Conservation (phyloP, 2,113 vertebrate species). For the Dunckerocampus dactyliophorus region DNA sequence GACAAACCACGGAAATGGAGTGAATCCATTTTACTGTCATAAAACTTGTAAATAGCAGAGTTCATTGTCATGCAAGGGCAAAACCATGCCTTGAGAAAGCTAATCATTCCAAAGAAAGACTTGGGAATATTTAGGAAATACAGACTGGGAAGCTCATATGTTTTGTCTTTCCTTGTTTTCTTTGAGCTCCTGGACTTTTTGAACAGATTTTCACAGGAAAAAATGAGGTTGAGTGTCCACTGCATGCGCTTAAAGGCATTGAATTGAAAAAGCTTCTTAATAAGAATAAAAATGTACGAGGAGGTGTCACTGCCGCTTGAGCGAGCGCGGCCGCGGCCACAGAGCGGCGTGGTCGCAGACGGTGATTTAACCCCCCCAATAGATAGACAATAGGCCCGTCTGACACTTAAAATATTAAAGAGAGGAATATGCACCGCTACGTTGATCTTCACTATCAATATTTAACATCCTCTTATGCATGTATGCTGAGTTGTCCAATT, state of each 20-base stretch:
- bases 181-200: no score
- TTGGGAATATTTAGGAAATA: no score
- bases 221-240: not conserved
- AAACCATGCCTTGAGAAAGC: no score
- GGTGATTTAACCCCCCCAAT: slow-evolving; percentile 59
- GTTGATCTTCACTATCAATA: slow-evolving; percentile 93
- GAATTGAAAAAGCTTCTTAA: slow-evolving; percentile 4
- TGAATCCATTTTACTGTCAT: no score
- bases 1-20: no score
- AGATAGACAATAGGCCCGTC: slow-evolving; percentile 83
- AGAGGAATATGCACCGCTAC: slow-evolving; percentile 88
- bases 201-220: no score
- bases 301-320: slow-evolving; percentile 21
- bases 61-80: no score
- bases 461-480: slow-evolving; percentile 98
- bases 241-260: not conserved
- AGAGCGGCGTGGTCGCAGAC: slow-evolving; percentile 46
- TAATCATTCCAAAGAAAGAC: no score
- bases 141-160: no score
- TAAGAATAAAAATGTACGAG: slow-evolving; percentile 43
- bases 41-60: no score
- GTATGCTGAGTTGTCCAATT: slow-evolving; percentile 98
- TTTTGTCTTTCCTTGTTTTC: no score
- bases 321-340: slow-evolving; percentile 42
- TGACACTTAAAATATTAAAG: slow-evolving; percentile 92